Base-by-base conservation (phyloP, 2,888 invertebrate genomes). In the Hypomecis punctinalis region DNA sequence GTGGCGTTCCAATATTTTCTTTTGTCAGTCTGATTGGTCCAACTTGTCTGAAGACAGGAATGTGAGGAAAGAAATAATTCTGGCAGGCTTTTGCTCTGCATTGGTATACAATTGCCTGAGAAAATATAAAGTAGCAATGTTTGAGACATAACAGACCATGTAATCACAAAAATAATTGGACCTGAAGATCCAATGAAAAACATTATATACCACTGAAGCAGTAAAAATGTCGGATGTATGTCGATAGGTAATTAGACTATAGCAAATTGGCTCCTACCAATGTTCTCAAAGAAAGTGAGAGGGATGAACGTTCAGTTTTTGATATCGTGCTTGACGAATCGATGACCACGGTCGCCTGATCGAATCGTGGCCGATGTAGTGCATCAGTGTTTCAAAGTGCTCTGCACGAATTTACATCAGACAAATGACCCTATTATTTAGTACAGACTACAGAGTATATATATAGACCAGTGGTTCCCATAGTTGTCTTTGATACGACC, bases 311-410 rank as follows among this genome's bases (percentile, higher is more conserved):
- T 69, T 73, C 67, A 63, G 74, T 73, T 73, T 74, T 74, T 70
- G 69, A 68, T 63, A 70, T 76, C 77, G 76, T 73, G 79, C 78
- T 70, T 77, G 66, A 78, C 79, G 76, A 85, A 82, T 82, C 75
- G 68, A 83, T 83, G 72, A 78, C 81, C 81, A 79, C 76, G 81
- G 81, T 69, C 80, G 72, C 76, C 70, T 70, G 68, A 76, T 67
- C 60, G 76, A 71, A 74, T 60, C 45, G 73, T 71, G 68, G 75
- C 75, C 69, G 68, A 78, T 75, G 74, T 73, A 68, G 59, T 63
- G 70, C 67, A 51, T 47, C 70, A 60, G 76, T 76, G 49, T 62
- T 58, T 75, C 67, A 72, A 76, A 80, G 64, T 11, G 37, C 39
- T 48, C 9, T 10, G 40, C 8, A 39, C 6, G 42, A 48, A 49